Percentiles rank a stretch among this genome's conserved stretches.
phyloP scores from a whole-genome alignment of 2,113 vertebrate genomes.

The Turnix velox region DNA sequence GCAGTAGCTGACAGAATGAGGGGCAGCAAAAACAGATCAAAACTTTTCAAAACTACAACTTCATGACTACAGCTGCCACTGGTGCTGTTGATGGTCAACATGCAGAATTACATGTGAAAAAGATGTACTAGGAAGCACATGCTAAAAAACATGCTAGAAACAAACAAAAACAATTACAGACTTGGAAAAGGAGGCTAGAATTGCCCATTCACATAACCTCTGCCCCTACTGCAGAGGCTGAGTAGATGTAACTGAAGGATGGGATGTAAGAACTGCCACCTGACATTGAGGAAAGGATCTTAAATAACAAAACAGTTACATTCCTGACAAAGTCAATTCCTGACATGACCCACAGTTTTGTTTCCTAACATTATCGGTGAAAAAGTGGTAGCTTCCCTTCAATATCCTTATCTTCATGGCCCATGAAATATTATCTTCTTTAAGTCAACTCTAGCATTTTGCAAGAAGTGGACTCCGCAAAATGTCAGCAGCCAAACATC shows the following conservation, averaged over 20 bases:
- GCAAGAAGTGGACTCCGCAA: background rate
- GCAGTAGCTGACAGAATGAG: background rate
- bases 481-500: background rate
- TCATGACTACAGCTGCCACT: background rate
- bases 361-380: background rate
- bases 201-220: background rate
- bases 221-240: background rate
- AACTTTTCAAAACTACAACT: background rate
- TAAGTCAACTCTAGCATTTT: background rate
- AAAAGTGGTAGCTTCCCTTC: background rate
- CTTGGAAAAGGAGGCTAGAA: background rate
- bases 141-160: background rate
- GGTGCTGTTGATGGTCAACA: background rate
- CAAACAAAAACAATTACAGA: background rate
- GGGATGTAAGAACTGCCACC: background rate
- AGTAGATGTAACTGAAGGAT: background rate
- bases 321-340: background rate
- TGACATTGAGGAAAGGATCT: background rate
- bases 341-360: background rate
- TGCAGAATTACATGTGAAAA: no score
- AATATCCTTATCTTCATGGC: background rate
- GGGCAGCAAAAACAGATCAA: background rate
- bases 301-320: background rate
- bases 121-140: background rate
- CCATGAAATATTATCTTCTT: background rate